Conservation (phyloP, 2,797 vertebrate species). For the Rhinogobio ventralis region DNA sequence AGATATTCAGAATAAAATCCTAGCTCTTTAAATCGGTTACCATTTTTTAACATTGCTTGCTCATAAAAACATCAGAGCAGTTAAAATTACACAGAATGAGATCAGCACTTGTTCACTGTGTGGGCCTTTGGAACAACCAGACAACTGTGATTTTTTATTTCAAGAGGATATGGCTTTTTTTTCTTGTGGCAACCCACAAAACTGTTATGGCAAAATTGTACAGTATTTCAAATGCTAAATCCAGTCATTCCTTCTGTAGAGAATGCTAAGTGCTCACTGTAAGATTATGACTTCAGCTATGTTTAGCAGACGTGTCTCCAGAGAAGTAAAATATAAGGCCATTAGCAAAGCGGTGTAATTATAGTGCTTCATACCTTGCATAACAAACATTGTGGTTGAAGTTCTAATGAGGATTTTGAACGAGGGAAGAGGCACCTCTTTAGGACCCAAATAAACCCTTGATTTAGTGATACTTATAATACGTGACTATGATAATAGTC, state of each 20-base stretch:
- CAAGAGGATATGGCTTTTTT: conserved; percentile 29
- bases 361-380: conserved; percentile 49
- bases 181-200: conserved; percentile 10
- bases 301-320: conserved; percentile 45
- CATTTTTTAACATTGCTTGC: background rate
- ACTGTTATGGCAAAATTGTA: conserved; percentile 29
- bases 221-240: conserved; percentile 28
- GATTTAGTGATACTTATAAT: conserved; percentile 34
- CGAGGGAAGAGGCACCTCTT: conserved; percentile 38
- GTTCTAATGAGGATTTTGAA: conserved; percentile 36
- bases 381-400: conserved; percentile 50
- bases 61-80: conserved; percentile 14
- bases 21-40: conserved; percentile 1
- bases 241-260: conserved; percentile 25
- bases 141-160: conserved; percentile 16
- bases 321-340: conserved; percentile 50
- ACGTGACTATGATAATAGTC: background rate
- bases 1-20: conserved; percentile 7
- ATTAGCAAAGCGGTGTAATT: conserved; percentile 49
- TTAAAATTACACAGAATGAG: conserved; percentile 33
- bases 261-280: conserved; percentile 41
- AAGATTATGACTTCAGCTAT: conserved; percentile 48
- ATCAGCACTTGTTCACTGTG: conserved; percentile 35
- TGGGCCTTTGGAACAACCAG: conserved; percentile 32
- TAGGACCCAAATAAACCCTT: conserved; percentile 16